These are phyloP conservation scores for Aphodius sticticus DNA, from an alignment of 2,888 invertebrate genomes.

Conservation along the genomic window DNA sequence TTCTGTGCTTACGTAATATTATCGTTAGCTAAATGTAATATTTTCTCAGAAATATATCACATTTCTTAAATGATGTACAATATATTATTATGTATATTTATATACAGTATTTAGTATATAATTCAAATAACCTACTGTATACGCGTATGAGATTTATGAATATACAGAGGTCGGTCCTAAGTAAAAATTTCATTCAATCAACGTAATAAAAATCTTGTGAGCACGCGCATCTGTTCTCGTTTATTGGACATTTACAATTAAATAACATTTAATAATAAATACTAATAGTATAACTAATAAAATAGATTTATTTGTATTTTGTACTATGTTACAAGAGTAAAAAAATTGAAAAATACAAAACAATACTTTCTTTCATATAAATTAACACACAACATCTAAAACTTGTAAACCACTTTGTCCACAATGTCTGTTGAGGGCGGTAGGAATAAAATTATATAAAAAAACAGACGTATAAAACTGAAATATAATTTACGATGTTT, in stretches of 20 bases:
- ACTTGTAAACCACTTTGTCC: slow-evolving; percentile 38
- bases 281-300: slow-evolving; percentile 37
- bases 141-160: not conserved
- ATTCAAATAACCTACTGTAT: slow-evolving; percentile 17
- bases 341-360: slow-evolving; percentile 34
- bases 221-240: slow-evolving; percentile 27
- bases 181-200: slow-evolving; percentile 15
- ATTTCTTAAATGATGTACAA: slow-evolving; percentile 34
- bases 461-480: slow-evolving; percentile 51
- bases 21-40: slow-evolving; percentile 33
- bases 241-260: slow-evolving; percentile 38
- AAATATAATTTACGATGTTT: slow-evolving; percentile 56
- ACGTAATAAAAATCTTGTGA: slow-evolving; percentile 30
- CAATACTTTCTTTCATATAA: slow-evolving; percentile 34
- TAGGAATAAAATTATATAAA: slow-evolving; percentile 34
- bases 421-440: slow-evolving; percentile 5
- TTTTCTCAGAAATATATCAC: slow-evolving; percentile 36
- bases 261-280: slow-evolving; percentile 37
- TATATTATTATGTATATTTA: slow-evolving; percentile 6
- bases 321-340: slow-evolving; percentile 38
- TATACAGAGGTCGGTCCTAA: slow-evolving; percentile 4
- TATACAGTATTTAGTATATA: slow-evolving; percentile 34
- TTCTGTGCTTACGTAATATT: slow-evolving; percentile 33
- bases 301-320: slow-evolving; percentile 38
- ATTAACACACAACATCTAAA: slow-evolving; percentile 35